phyloP scores from a whole-genome alignment of 2,888 invertebrate genomes.

The Clistopyga incitator region DNA sequence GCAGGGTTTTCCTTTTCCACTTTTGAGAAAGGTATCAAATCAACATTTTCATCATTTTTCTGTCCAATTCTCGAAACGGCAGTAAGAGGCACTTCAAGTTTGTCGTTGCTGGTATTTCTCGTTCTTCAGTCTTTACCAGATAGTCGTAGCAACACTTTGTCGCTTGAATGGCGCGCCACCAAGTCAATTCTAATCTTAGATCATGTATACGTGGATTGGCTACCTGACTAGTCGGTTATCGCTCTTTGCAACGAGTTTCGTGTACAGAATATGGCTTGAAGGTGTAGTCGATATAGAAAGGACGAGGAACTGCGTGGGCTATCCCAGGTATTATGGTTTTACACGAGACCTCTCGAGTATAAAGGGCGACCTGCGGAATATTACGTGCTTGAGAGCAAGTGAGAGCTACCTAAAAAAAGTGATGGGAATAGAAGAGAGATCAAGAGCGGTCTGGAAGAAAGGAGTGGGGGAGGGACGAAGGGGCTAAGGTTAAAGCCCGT shows the following conservation, averaged over 20 bases:
- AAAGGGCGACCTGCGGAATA: conserved; percentile 66
- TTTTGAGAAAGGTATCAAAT: no score
- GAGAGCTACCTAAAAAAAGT: conserved; percentile 19
- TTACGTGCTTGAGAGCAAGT: conserved; percentile 57
- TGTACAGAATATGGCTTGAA: conserved; percentile 13
- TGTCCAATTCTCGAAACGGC: no score
- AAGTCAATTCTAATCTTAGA: not conserved
- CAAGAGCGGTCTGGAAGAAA: conserved; percentile 35
- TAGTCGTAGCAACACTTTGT: not conserved
- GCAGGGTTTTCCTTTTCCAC: no score
- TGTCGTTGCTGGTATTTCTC: not conserved
- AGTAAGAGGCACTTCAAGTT: not conserved
- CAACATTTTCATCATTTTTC: no score
- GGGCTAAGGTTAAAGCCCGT: conserved; percentile 30
- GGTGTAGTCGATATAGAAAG: not conserved
- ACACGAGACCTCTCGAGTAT: conserved; percentile 59
- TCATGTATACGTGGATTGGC: conserved; percentile 64
- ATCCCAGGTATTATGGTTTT: conserved; percentile 68
- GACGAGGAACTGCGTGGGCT: conserved; percentile 31
- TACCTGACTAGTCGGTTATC: conserved; percentile 68
- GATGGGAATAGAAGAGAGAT: conserved; percentile 27
- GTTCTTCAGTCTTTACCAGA: not conserved
- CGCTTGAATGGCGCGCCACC: not conserved
- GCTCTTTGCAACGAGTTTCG: conserved; percentile 38
- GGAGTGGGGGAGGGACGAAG: conserved; percentile 24